Conservation (phyloP, 2,797 vertebrate species). For the Bradypus variegatus region DNA sequence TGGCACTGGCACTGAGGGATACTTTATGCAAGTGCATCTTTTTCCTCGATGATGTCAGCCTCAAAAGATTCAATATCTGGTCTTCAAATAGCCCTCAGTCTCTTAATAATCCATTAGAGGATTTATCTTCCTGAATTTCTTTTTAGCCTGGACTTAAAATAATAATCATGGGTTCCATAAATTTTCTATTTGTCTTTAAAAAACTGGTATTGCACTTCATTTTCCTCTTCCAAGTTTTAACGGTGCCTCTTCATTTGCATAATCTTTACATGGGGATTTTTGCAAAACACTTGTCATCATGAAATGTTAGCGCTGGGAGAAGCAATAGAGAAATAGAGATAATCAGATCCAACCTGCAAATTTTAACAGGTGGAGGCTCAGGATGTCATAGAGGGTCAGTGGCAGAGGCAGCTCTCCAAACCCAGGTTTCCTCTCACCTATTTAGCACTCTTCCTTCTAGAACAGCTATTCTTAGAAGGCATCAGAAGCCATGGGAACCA, state of each 20-base stretch:
- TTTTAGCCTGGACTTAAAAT: neutral
- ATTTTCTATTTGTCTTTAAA: neutral
- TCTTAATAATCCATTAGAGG: neutral
- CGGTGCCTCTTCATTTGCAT: neutral
- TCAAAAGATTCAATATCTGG: neutral
- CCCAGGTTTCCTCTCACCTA: neutral
- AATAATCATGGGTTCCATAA: neutral
- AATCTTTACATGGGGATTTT: neutral
- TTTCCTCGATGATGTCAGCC: neutral
- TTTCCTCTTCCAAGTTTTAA: slow-evolving; percentile 20
- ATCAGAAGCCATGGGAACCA: neutral
- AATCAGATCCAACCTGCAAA: neutral
- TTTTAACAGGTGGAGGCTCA: neutral
- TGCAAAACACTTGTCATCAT: neutral
- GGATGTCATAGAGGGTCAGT: neutral
- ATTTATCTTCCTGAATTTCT: neutral
- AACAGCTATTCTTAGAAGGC: neutral
- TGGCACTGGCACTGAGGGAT: too few species aligned
- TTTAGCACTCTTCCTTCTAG: neutral
- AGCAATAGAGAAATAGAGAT: neutral
- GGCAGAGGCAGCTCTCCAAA: neutral
- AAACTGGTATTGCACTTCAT: neutral
- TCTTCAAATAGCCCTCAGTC: neutral
- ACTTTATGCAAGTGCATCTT: neutral
- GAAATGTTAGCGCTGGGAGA: neutral